A percentile compares a stretch with the other conserved stretches of the same genome.
Conservation (phyloP, 2,888 invertebrate species). For the Furcula furcula region DNA sequence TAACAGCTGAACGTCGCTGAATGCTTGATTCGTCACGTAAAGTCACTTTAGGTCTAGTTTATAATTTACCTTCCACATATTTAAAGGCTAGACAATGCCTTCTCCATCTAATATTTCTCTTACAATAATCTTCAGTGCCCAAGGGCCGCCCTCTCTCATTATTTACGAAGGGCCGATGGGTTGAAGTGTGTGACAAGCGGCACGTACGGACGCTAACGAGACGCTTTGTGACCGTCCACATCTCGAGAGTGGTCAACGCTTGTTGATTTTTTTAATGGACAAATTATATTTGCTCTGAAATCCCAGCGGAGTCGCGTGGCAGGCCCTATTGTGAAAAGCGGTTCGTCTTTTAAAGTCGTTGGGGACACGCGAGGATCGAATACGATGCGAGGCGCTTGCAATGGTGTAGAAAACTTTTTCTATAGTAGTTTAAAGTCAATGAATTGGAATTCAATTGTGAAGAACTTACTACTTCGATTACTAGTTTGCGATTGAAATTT, state of each 20-base stretch:
- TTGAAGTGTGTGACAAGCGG: constrained; percentile 78
- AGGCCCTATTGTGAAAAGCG: constrained; percentile 50
- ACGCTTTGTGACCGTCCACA: constrained; percentile 79
- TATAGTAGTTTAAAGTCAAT: constrained; percentile 25
- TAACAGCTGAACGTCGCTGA: too few relatives aligned
- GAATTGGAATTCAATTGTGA: constrained; percentile 25
- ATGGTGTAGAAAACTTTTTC: constrained; percentile 26
- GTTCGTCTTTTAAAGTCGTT: constrained; percentile 64
- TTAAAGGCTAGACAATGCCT: constrained; percentile 33
- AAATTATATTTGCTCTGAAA: constrained; percentile 70
- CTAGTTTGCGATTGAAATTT: not conserved
- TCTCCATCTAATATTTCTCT: constrained; percentile 37
- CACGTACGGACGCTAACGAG: constrained; percentile 80
- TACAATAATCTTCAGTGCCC: constrained; percentile 36
- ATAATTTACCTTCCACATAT: too few relatives aligned
- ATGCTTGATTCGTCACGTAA: too few relatives aligned
- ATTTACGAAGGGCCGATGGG: constrained; percentile 80
- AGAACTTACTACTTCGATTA: constrained; percentile 14
- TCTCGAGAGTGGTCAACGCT: constrained; percentile 70
- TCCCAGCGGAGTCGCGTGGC: constrained; percentile 55
- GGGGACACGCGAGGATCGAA: constrained; percentile 52
- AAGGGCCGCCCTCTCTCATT: constrained; percentile 73
- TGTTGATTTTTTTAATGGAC: constrained; percentile 79
- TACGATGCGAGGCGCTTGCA: constrained; percentile 51
- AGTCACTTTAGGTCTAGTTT: too few relatives aligned